Evolutionary conservation across 1,140 invertebrate species (phyloP), one percentile per base, ranked within the genome.

Genomic region (Dreissena rostriformis): DNA sequence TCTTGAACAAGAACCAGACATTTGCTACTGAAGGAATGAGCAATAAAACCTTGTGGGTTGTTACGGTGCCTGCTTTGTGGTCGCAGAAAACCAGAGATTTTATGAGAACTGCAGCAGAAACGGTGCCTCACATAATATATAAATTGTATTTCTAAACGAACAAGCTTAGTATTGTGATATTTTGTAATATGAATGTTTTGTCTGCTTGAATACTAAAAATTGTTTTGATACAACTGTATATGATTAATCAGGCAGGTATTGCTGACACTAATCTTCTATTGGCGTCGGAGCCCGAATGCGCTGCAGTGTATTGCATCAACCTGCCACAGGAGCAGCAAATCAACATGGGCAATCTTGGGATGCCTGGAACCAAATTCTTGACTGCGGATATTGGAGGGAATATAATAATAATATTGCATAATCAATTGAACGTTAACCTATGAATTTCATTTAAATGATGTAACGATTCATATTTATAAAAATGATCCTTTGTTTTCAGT

Each of bases 361-460:
- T 57, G 26, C 24, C 26, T 49, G 78, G 78, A 24, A 22, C 71
- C 39, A 81, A 81, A 29, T 81, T 81, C 51, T 55, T 81, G 24
- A 55, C 65, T 39, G 78, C 61, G 0, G 78, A 81, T 29, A 63
- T 81, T n/a, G 78, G 78, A 55, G 78, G 78, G 63, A 57, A 68
- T 29, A 66, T n/a, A n/a, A n/a, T n/a, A n/a, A n/a, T n/a, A n/a
- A n/a, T n/a, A n/a, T n/a, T n/a, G n/a, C n/a, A n/a, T n/a, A n/a
- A n/a, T n/a, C n/a, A n/a, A n/a, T n/a, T n/a, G n/a, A n/a, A n/a
- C n/a, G n/a, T n/a, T n/a, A n/a, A n/a, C n/a, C n/a, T n/a, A n/a
- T n/a, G n/a, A n/a, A n/a, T n/a, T n/a, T n/a, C n/a, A n/a, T n/a
- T n/a, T n/a, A n/a, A n/a, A n/a, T n/a, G n/a, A n/a, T n/a, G n/a